These are phyloP conservation scores for Thecophora atra DNA, from an alignment of 2,888 invertebrate species.

Conservation along the genomic window DNA sequence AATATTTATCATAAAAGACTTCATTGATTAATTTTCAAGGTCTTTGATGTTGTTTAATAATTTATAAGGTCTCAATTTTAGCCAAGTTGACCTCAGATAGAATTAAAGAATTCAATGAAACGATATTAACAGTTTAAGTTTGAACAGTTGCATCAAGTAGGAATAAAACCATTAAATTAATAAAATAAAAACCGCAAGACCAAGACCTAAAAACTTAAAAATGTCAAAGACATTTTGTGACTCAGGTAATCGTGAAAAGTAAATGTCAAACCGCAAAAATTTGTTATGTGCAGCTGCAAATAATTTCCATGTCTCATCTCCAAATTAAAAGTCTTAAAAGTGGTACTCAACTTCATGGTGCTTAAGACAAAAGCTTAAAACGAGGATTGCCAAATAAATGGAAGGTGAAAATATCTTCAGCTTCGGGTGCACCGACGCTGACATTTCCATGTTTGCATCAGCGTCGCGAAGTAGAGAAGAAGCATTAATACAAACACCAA, in stretches of 20 bases:
- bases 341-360: background rate
- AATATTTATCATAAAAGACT: too few relatives aligned
- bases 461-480: background rate
- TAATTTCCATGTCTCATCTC: background rate
- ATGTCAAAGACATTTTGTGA: background rate
- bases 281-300: background rate
- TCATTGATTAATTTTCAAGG: too few relatives aligned
- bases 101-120: too few relatives aligned
- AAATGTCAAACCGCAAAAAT: conserved; percentile 2
- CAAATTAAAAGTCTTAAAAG: background rate
- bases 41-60: too few relatives aligned
- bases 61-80: too few relatives aligned
- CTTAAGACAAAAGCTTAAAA: background rate
- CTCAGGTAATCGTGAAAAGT: background rate
- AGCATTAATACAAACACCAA: background rate
- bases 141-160: too few relatives aligned
- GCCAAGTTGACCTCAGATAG: too few relatives aligned
- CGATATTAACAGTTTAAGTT: too few relatives aligned
- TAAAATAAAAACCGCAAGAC: background rate
- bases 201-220: too few relatives aligned
- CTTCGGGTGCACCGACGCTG: conserved; percentile 10
- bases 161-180: too few relatives aligned
- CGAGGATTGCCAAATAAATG: background rate
- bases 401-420: background rate
- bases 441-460: background rate